Evolutionary conservation across 2,888 invertebrate species (phyloP).

Genomic region (Brenthis hecate): DNA sequence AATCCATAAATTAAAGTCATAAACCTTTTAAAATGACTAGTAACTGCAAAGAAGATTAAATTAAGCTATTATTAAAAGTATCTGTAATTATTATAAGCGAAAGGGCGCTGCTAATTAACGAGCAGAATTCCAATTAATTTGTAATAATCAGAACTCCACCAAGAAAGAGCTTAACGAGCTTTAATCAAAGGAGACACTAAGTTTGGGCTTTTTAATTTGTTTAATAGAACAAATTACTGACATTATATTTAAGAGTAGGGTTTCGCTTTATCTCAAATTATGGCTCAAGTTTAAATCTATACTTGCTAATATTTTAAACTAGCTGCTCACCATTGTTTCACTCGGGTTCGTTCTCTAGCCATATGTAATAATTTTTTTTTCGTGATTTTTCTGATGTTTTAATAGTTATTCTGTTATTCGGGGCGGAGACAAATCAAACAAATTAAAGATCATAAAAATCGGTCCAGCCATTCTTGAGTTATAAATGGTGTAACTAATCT

Average conservation of each 20-base stretch:
- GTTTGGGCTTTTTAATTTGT: neutral
- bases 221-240: conserved; percentile 2
- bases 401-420: too few species aligned
- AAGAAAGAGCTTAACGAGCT: conserved; percentile 9
- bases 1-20: too few species aligned
- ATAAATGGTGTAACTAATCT: too few species aligned
- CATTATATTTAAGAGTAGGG: neutral
- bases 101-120: conserved; percentile 17
- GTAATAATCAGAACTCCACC: conserved; percentile 20
- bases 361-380: too few species aligned
- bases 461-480: too few species aligned
- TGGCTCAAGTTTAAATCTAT: neutral
- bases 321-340: too few species aligned
- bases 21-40: too few species aligned
- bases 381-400: too few species aligned
- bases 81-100: neutral
- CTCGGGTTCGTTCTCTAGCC: too few species aligned
- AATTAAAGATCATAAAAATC: too few species aligned
- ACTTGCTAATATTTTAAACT: too few species aligned
- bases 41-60: neutral
- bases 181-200: conserved; percentile 13
- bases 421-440: too few species aligned
- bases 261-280: neutral
- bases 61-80: conserved; percentile 14
- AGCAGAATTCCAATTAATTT: conserved; percentile 20